Evolutionary conservation across 2,113 vertebrate species (phyloP).

Genomic region (Todiramphus saurophagus): DNA sequence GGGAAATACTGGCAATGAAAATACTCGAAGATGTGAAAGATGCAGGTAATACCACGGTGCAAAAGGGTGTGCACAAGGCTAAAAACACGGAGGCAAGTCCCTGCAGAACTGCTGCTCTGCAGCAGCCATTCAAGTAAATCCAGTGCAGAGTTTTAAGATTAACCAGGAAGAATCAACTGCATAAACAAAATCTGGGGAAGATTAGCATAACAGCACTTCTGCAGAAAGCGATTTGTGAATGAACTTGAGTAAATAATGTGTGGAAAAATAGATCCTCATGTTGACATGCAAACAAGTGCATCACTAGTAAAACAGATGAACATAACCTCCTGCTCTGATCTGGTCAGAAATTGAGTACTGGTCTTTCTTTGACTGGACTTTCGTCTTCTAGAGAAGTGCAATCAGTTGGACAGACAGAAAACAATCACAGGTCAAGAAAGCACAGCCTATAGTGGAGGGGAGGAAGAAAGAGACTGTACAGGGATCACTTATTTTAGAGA

Average conservation of each 20-base stretch:
- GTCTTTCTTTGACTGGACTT: neutral
- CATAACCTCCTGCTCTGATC: neutral
- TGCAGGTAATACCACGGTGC: neutral
- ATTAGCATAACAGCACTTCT: neutral
- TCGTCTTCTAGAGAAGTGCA: neutral
- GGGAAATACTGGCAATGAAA: neutral
- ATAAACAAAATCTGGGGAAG: neutral
- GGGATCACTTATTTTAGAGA: neutral
- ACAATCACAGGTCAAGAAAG: neutral
- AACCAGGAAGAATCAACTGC: neutral
- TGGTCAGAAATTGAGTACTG: neutral
- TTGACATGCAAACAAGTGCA: neutral
- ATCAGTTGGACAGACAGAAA: neutral
- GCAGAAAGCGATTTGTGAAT: neutral
- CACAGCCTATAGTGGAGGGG: neutral
- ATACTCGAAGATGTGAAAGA: neutral
- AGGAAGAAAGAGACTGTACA: neutral
- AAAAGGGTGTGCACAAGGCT: neutral
- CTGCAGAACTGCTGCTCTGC: neutral
- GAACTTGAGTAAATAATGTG: neutral
- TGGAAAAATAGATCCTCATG: neutral
- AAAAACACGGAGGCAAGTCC: neutral
- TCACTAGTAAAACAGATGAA: neutral
- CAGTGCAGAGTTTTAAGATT: neutral
- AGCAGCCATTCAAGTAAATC: neutral